Evolutionary conservation across 2,888 invertebrate genomes (phyloP), one percentile per base, ranked within the genome.

Genomic region (Thecocarcelia acutangulata): DNA sequence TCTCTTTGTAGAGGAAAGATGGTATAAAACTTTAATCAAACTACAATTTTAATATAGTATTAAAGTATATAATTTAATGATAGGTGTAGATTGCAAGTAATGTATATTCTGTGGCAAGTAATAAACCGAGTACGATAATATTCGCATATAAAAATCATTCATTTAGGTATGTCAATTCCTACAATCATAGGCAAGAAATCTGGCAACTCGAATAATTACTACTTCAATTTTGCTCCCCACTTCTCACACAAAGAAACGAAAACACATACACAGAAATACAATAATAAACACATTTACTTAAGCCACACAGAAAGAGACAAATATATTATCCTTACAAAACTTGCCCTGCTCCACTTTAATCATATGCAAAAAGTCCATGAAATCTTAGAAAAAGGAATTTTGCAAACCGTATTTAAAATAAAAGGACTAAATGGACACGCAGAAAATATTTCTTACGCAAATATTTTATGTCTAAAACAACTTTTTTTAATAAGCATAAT

Each of bases 311-410:
- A 81, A 74, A 69, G 77, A 70, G 82, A 82, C 69, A 77, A 48
- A 50, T 28, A 69, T 69, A 81, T 17, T 1, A 3, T 2, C 0
- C 21, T 17, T 12, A 42, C 44, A 68, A 12, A 48, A 64, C 24
- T 69, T 70, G 58, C 40, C 69, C 73, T 81, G 73, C 77, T 69
- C 73, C 69, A 82, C 64, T 77, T 74, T 64, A 68, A 77, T 73
- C 64, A 64, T 77, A 74, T 69, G 80, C 64, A 46, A 64, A 58
- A 69, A 73, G 50, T 64, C 40, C 17, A 81, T 59, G 69, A 63
- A 69, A 58, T 52, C 64, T 52, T 52, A 33, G 40, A n/a, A n/a
- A n/a, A 15, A 78, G 12, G 61, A 48, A 58, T 56, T 40, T 24
- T 72, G 24, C 70, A 17, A 72, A 68, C 48, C 50, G 37, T 59